These are phyloP conservation scores for Chloebia gouldiae DNA, from an alignment of 2,113 vertebrate genomes.

Conservation along the genomic window DNA sequence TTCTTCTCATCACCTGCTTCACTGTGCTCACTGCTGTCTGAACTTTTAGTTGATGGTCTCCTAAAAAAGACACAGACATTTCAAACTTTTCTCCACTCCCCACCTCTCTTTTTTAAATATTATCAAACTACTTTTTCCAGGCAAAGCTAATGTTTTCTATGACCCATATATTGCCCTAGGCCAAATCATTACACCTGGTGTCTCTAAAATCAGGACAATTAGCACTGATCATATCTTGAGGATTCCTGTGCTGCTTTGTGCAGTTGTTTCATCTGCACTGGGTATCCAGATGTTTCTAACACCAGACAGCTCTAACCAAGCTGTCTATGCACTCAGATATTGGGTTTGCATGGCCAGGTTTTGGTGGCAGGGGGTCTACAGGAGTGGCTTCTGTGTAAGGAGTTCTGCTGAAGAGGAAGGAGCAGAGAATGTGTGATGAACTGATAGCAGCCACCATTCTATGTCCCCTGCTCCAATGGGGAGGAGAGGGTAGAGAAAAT, in stretches of 20 bases:
- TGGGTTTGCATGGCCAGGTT: background rate
- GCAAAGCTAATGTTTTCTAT: background rate
- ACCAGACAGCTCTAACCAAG: background rate
- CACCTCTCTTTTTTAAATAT: background rate
- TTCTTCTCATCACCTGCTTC: conserved; percentile 85
- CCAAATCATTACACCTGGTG: background rate
- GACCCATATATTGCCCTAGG: background rate
- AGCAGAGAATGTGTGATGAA: background rate
- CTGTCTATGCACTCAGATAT: background rate
- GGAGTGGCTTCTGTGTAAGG: background rate
- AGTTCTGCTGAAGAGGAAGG: background rate
- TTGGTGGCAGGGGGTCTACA: background rate
- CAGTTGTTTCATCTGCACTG: background rate
- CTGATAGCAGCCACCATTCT: background rate
- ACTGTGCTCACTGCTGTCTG: conserved; percentile 83
- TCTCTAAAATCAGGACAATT: background rate
- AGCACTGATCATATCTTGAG: background rate
- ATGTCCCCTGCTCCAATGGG: background rate
- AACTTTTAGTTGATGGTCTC: conserved; percentile 75
- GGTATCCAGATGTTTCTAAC: background rate
- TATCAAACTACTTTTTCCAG: background rate
- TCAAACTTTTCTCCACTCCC: background rate
- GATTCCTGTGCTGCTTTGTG: background rate
- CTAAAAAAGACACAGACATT: conserved; percentile 59
- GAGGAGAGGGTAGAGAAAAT: background rate